phyloP scores from a whole-genome alignment of 1,140 invertebrate genomes.

The Drosophila bocqueti region DNA sequence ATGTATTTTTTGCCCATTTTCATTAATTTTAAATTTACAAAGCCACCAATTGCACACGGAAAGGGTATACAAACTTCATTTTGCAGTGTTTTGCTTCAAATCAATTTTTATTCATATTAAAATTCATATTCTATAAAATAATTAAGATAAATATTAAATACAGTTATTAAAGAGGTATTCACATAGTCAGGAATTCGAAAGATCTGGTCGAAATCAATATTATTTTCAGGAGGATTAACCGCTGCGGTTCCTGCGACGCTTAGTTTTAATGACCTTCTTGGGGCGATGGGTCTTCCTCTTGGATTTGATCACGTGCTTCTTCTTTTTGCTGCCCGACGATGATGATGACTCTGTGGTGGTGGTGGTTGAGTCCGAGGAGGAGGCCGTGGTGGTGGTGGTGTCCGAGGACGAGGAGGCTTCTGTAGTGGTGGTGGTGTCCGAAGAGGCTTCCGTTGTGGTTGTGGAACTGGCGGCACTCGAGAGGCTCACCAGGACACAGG shows the following conservation, averaged over 20 bases:
- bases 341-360: slow-evolving; percentile 15
- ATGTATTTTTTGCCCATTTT: no score
- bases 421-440: background rate
- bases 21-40: no score
- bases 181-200: background rate
- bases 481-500: slow-evolving; percentile 14
- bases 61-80: no score
- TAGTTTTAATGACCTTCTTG: background rate
- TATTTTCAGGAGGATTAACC: background rate
- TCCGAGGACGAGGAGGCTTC: background rate
- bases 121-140: background rate
- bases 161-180: background rate
- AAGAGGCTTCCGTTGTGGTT: slow-evolving; percentile 1
- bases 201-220: background rate
- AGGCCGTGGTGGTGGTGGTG: background rate
- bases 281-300: background rate
- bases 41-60: no score
- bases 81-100: background rate
- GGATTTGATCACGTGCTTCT: background rate
- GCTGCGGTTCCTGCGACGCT: background rate
- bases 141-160: background rate
- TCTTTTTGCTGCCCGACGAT: background rate
- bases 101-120: background rate
- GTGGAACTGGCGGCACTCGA: slow-evolving; percentile 8
- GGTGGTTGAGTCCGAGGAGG: background rate